Conservation (phyloP, 2,888 invertebrate genomes). For the Graphium colonna region DNA sequence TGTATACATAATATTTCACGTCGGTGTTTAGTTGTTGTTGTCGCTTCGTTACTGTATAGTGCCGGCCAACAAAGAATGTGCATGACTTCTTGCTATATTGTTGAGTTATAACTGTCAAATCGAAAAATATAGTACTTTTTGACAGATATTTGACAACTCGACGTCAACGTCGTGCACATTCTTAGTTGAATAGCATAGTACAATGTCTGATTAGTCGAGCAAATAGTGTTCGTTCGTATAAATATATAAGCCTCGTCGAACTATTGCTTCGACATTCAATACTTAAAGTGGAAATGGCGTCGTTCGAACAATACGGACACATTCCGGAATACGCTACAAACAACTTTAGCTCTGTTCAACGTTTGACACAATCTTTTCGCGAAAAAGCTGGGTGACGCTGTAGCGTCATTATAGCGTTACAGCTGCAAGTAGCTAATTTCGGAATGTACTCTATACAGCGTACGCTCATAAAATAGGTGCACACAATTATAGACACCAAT, state of each 20-base stretch:
- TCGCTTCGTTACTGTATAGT: conserved; percentile 65
- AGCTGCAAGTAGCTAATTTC: no score
- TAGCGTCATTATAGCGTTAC: no score
- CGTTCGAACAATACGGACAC: conserved; percentile 36
- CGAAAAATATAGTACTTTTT: no score
- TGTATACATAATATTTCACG: conserved; percentile 33
- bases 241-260: conserved; percentile 43
- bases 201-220: conserved; percentile 58
- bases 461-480: no score
- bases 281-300: conserved; percentile 46
- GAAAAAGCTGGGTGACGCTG: not conserved
- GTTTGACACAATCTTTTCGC: no score
- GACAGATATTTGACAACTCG: no score
- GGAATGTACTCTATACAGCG: not conserved
- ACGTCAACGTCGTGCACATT: no score
- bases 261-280: conserved; percentile 38
- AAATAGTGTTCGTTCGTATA: conserved; percentile 57
- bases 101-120: no score
- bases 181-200: no score
- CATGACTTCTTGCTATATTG: no score
- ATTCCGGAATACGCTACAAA: conserved; percentile 14
- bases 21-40: conserved; percentile 76
- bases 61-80: no score
- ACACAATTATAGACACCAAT: not conserved
- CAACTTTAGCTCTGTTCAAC: no score